Conservation (phyloP, 1,140 invertebrate species). For the Saccostrea echinata region DNA sequence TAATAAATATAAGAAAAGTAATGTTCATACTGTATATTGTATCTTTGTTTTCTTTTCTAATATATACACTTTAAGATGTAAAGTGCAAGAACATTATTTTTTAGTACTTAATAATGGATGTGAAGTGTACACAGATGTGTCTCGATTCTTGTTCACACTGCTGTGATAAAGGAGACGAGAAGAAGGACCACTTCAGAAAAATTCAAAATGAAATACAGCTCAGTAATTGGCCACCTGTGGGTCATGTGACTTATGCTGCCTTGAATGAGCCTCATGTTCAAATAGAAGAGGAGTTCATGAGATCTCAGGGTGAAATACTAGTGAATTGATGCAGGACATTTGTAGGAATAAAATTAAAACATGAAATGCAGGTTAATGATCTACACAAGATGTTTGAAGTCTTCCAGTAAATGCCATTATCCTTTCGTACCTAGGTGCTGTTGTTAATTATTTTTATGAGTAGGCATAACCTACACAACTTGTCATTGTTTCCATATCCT, state of each 20-base stretch:
- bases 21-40: no score
- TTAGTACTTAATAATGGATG: constrained; percentile 69
- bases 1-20: no score
- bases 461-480: no score
- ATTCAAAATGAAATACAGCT: constrained; percentile 63
- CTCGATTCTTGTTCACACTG: constrained; percentile 51
- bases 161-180: constrained; percentile 49
- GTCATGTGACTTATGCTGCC: constrained; percentile 61
- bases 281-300: constrained; percentile 35
- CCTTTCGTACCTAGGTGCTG: neutral
- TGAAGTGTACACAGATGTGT: constrained; percentile 58
- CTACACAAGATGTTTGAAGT: neutral
- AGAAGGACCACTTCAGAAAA: constrained; percentile 61
- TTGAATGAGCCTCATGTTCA: constrained; percentile 20
- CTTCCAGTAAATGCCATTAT: neutral
- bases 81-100: constrained; percentile 32
- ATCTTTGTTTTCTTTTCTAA: no score
- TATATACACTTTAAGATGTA: no score
- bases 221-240: constrained; percentile 70
- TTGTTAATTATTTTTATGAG: neutral
- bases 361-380: neutral
- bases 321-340: neutral
- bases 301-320: constrained; percentile 23
- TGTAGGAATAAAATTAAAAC: neutral
- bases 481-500: no score